A percentile compares a stretch with the other conserved stretches of the same genome.
phyloP scores from a whole-genome alignment of 2,888 invertebrate species.

The Nipponacmea schrenckii region DNA sequence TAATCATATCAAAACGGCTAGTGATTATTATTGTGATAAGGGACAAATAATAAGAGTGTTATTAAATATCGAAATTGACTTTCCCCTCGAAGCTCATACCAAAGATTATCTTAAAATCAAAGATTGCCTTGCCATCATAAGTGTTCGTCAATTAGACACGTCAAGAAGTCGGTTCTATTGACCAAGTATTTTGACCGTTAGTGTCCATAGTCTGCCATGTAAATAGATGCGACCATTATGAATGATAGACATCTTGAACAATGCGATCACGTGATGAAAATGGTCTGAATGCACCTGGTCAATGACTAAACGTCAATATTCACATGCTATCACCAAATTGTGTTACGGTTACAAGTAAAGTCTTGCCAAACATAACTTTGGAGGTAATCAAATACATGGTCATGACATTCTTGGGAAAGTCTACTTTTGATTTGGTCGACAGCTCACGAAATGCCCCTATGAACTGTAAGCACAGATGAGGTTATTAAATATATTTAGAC shows the following conservation, averaged over 20 bases:
- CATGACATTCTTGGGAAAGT: not conserved
- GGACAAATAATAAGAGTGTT: not conserved
- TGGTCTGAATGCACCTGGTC: no score
- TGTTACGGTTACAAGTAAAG: not conserved
- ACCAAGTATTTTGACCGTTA: not conserved
- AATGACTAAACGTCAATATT: no score
- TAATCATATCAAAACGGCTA: no score
- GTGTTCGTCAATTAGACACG: conserved; percentile 6
- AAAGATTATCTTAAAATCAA: conserved; percentile 1
- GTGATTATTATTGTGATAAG: not conserved
- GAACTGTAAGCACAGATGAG: not conserved
- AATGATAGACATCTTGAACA: not conserved
- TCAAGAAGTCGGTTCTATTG: not conserved
- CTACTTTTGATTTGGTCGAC: not conserved
- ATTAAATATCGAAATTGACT: not conserved
- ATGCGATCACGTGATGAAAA: not conserved
- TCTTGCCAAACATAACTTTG: not conserved
- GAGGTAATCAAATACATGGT: not conserved
- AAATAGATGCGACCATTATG: not conserved
- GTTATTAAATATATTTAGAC: not conserved
- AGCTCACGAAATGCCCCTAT: not conserved
- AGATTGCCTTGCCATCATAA: not conserved
- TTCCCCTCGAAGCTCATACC: not conserved
- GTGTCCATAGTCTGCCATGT: not conserved
- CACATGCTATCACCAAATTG: not conserved